Evolutionary conservation across 2,113 vertebrate genomes (phyloP).

Genomic region (Pleuronectes platessa): DNA sequence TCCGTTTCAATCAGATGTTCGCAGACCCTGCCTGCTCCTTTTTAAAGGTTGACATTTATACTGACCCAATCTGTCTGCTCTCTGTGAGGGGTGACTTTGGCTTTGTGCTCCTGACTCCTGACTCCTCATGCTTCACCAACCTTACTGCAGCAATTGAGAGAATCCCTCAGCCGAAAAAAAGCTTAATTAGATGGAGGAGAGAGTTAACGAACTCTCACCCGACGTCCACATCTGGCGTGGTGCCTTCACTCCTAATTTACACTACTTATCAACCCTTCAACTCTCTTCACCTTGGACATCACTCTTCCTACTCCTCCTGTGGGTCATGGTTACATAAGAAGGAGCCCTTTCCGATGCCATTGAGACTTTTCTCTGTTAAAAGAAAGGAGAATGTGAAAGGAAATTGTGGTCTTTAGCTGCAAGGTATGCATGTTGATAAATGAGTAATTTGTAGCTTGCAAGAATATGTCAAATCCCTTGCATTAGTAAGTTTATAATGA

Average conservation of each 20-base stretch:
- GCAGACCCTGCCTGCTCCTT: constrained; percentile 6
- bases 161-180: constrained; percentile 49
- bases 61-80: constrained; percentile 38
- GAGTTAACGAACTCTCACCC: constrained; percentile 52
- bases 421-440: neutral
- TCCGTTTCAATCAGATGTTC: constrained; percentile 29
- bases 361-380: neutral
- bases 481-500: neutral
- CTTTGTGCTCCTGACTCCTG: constrained; percentile 23
- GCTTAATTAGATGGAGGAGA: constrained; percentile 46
- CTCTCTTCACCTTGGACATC: constrained; percentile 1
- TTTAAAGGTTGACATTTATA: constrained; percentile 28
- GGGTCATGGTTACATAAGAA: neutral
- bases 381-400: constrained; percentile 1
- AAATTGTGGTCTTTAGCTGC: constrained; percentile 17
- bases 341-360: neutral
- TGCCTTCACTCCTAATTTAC: constrained; percentile 28
- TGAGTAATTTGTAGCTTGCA: neutral
- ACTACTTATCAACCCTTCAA: neutral
- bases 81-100: constrained; percentile 45
- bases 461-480: neutral
- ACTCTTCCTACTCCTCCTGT: neutral
- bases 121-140: constrained; percentile 51
- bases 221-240: constrained; percentile 28
- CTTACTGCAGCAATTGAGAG: constrained; percentile 40